These are phyloP conservation scores for Kryphioiulus occultus DNA, from an alignment of 2,888 invertebrate species.

Conservation along the genomic window DNA sequence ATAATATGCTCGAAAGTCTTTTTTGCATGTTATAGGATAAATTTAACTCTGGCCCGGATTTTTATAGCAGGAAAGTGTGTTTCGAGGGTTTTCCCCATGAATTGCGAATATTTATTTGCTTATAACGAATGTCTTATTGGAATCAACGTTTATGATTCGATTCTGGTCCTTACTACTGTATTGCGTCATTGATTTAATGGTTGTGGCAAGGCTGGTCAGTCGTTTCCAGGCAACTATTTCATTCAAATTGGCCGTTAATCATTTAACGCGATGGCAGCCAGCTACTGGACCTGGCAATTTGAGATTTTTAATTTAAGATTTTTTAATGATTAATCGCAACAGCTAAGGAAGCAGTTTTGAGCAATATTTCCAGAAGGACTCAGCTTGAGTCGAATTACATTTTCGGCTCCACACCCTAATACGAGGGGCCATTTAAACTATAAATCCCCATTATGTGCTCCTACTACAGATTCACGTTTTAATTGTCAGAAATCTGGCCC, in stretches of 20 bases:
- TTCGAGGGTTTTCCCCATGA: not conserved
- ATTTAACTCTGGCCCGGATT: too few relatives aligned
- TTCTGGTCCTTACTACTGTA: not conserved
- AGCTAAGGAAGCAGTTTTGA: not conserved
- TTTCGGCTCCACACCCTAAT: constrained; percentile 4
- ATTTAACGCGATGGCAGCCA: not conserved
- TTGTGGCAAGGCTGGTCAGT: not conserved
- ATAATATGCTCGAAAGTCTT: too few relatives aligned
- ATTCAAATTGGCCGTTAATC: not conserved
- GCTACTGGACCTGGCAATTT: not conserved
- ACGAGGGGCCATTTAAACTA: not conserved
- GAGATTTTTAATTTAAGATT: not conserved
- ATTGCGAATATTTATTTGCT: not conserved
- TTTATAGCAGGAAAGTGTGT: not conserved
- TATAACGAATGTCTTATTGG: not conserved
- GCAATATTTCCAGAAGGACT: not conserved
- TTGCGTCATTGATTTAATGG: not conserved
- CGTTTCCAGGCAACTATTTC: not conserved
- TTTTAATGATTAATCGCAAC: not conserved
- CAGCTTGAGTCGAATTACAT: not conserved
- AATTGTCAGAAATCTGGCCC: not conserved
- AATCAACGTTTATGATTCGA: not conserved
- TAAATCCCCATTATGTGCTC: not conserved
- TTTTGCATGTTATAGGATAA: too few relatives aligned
- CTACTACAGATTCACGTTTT: not conserved